Conservation (phyloP, 92 coral and sea anemone species). For the Phenganax stokvisi region DNA sequence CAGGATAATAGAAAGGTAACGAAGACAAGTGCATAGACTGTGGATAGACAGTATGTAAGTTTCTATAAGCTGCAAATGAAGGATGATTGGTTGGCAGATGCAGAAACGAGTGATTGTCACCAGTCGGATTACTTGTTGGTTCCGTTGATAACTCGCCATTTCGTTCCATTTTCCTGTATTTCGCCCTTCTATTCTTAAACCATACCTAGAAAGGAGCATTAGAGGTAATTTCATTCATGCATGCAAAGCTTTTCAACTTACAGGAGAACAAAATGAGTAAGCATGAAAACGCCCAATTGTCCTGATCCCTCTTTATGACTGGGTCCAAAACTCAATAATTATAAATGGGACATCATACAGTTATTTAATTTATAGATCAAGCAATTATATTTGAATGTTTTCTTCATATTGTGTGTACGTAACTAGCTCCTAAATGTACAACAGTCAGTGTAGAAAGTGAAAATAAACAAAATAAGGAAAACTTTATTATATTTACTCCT, state of each 20-base stretch:
- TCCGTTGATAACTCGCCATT: constrained; percentile 34
- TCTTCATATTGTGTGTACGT: too few species aligned
- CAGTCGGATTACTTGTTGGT: constrained; percentile 8
- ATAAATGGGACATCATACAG: too few species aligned
- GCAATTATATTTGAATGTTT: too few species aligned
- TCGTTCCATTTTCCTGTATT: constrained; percentile 64
- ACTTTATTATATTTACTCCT: too few species aligned
- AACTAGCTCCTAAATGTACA: background rate
- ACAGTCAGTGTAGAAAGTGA: background rate
- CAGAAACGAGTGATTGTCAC: constrained; percentile 33
- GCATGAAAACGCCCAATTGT: too few species aligned
- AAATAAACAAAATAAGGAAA: background rate
- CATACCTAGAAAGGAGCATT: constrained; percentile 61
- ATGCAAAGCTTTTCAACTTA: background rate
- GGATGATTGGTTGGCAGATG: constrained; percentile 38
- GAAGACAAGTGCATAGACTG: constrained; percentile 21
- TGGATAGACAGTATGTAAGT: constrained; percentile 36
- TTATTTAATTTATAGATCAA: too few species aligned
- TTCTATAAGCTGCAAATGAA: constrained; percentile 28
- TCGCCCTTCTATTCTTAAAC: constrained; percentile 98
- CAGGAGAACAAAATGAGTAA: too few species aligned
- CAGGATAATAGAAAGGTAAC: constrained; percentile 27
- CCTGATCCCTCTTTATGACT: too few species aligned
- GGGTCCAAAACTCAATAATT: too few species aligned
- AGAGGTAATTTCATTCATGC: background rate